Evolutionary conservation across 2,113 vertebrate genomes (phyloP).

Genomic region (Larimichthys polyactis): DNA sequence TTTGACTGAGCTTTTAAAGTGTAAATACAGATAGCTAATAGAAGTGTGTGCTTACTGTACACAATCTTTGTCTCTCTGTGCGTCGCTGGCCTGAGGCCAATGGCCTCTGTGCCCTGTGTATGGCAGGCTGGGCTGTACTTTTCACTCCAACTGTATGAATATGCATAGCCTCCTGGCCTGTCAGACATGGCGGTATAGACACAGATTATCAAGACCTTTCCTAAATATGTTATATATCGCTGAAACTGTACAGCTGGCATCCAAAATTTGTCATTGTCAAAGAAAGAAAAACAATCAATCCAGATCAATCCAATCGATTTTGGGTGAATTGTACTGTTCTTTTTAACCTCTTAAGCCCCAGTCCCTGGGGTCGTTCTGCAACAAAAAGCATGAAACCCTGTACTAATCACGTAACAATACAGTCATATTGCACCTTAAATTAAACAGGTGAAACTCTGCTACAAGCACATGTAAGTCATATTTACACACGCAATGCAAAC

Average conservation of each 20-base stretch:
- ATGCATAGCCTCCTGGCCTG: slow-evolving; percentile 77
- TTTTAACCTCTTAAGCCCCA: no score
- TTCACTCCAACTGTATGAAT: slow-evolving; percentile 73
- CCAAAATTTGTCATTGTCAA: background rate
- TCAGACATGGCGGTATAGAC: slow-evolving; percentile 22
- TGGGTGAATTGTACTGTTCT: background rate
- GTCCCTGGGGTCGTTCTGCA: no score
- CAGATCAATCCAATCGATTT: background rate
- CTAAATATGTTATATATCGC: slow-evolving; percentile 1
- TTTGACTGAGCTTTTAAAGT: slow-evolving; percentile 51
- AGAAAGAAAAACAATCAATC: background rate
- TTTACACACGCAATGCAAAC: no score
- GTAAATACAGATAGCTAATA: slow-evolving; percentile 51
- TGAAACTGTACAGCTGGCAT: slow-evolving; percentile 2
- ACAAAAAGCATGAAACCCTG: no score
- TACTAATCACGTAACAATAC: no score
- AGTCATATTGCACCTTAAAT: no score
- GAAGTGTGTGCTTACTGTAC: slow-evolving; percentile 47
- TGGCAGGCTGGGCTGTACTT: slow-evolving; percentile 57
- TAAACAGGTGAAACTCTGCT: no score
- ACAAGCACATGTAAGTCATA: no score
- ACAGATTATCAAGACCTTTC: slow-evolving; percentile 22
- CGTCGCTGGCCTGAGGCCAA: slow-evolving; percentile 71
- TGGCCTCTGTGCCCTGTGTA: slow-evolving; percentile 60
- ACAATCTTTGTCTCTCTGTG: slow-evolving; percentile 57